Base-by-base conservation (phyloP, 1,140 invertebrate genomes). In the Eupristina koningsbergeri region DNA sequence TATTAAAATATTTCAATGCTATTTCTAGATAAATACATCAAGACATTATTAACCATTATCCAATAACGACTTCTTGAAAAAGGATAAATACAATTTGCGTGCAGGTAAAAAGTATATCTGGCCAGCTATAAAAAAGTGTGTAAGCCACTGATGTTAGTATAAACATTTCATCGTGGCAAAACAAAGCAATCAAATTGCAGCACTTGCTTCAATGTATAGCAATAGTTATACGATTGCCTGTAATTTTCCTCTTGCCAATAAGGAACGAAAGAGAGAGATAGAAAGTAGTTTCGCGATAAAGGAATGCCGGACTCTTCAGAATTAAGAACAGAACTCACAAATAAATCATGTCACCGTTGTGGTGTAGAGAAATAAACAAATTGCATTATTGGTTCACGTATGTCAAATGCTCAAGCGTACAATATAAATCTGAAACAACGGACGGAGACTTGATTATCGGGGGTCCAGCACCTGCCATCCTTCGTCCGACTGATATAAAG, bases 341-440 rank as follows among this genome's bases (percentile, higher is more conserved):
- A 41, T 41, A 71, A 71, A 71, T 71, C 19, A 36, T 36, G 36
- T 41, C 67, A 15, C 29, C 63, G 31, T 22, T 6, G 36, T 6
- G n/a, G 67, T 6, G 41, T 15, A 50, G 26, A 3, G 39, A 75
- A 75, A 81, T 75, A 81, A 81, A 81, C 36, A 81, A 81, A 81
- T 75, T 81, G 64, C 69, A 63, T 81, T 81, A 81, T 75, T 63
- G 71, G 36, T 34, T 36, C 22, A 58, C 17, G n/a, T 36, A 15
- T 53, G 50, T 58, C 74, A 74, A 31, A 64, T 64, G 31, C 8
- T 64, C 31, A 34, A 31, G 31, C 61, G 31, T 64, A 74, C 17
- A 26, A 71, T 36, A 71, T 34, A 45, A 71, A 61, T 39, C 31
- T 41, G 53, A 8, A 34, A 61, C 50, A 63, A 29, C 17, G 7